These are phyloP conservation scores for Rhingia campestris DNA, from an alignment of 2,888 invertebrate genomes.

Conservation along the genomic window DNA sequence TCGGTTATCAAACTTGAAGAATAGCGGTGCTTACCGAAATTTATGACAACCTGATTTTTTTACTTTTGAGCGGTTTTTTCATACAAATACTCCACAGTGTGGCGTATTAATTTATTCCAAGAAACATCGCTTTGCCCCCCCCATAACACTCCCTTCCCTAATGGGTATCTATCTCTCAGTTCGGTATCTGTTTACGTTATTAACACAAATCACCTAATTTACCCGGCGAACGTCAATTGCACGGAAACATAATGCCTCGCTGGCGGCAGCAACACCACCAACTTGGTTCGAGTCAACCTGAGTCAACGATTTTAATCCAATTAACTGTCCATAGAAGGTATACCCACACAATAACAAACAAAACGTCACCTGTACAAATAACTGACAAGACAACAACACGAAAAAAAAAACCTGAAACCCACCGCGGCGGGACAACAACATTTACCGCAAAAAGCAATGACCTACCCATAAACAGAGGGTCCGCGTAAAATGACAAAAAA, in stretches of 20 bases:
- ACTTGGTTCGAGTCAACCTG: conserved; percentile 57
- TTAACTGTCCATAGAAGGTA: conserved; percentile 38
- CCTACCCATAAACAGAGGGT: conserved; percentile 55
- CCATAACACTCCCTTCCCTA: too few species aligned
- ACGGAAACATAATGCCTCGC: conserved; percentile 57
- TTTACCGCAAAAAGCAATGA: conserved; percentile 67
- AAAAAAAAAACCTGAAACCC: conserved; percentile 7
- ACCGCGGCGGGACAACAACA: conserved; percentile 33
- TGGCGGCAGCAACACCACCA: conserved; percentile 15
- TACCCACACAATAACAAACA: not conserved
- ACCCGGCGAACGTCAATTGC: conserved; percentile 63
- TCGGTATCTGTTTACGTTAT: conserved; percentile 8
- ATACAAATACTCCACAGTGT: too few species aligned
- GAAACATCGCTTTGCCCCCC: too few species aligned
- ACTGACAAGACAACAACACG: conserved; percentile 43
- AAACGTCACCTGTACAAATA: conserved; percentile 47
- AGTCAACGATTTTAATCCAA: conserved; percentile 72
- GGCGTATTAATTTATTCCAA: too few species aligned
- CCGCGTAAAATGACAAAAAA: conserved; percentile 33
- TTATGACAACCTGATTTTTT: too few species aligned
- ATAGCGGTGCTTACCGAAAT: too few species aligned
- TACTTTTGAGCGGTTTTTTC: too few species aligned
- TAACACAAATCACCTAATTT: conserved; percentile 32
- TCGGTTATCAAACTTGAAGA: too few species aligned
- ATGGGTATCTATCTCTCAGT: too few species aligned